Base-by-base conservation (phyloP, 2,888 invertebrate species). In the Erannis defoliaria region DNA sequence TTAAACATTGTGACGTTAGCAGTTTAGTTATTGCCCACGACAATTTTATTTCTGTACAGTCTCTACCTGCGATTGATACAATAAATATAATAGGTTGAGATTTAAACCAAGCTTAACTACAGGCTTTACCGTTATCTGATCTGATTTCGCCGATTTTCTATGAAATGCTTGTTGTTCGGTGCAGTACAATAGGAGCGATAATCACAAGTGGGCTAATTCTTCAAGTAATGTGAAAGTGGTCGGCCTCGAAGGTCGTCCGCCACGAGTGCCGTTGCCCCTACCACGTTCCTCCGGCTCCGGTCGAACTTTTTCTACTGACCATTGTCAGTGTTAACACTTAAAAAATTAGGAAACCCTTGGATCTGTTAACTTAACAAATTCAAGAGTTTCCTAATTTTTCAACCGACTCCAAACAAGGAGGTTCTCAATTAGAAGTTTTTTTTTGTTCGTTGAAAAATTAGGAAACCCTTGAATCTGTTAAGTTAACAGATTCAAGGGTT, bases 161-260 rank as follows among this genome's bases (percentile, higher is more conserved):
- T 40, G 83, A 76, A 84, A 84, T 61, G 61, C 43, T 62, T 76
- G 75, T 65, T 80, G 75, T 76, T 78, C 71, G n/a, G n/a, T 76
- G 74, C 68, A 75, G 74, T 74, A 85, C 83, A 86, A 85, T 81
- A 68, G 75, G 55, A 72, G 75, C 75, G 80, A 81, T 85, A 81
- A 82, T 75, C 78, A 77, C 76, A 85, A 84, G 81, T 84, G 78
- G 82, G 81, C 79, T 86, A 85, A 80, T 71, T 73, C 78, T 46
- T 9, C 50, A 70, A 74, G 78, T 81, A 77, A 82, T 86, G 90
- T 90, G 90, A 90, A 90, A 90, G 90, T 86, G 80, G 76, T 72
- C 78, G 74, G 59, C 68, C 72, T 69, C 74, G 87, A 88, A 89
- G 89, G 88, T 86, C 88, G 82, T 59, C 67, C 61, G 68, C 72